A percentile compares a stretch with the other conserved stretches of the same genome.
phyloP scores from a whole-genome alignment of 37 sponge, comb jelly and placozoan species.

The Beroe ovata region DNA sequence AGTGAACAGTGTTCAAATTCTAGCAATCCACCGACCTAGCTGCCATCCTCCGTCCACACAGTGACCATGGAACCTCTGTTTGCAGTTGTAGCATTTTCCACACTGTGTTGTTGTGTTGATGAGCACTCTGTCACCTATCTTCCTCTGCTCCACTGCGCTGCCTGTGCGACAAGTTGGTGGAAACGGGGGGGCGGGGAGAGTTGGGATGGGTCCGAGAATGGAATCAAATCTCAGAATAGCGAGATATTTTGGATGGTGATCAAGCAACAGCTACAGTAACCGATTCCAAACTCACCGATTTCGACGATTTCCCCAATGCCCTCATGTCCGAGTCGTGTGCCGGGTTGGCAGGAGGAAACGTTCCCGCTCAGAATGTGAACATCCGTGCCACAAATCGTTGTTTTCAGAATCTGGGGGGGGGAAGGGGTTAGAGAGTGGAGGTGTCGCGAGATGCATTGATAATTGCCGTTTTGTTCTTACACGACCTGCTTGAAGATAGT shows the following conservation, averaged over 20 bases:
- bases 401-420: neutral
- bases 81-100: slow-evolving; percentile 11
- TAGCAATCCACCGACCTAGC: neutral
- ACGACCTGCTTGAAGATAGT: too few relatives aligned
- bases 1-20: neutral
- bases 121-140: neutral
- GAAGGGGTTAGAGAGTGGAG: neutral
- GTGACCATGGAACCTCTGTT: slow-evolving; percentile 5
- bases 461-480: too few relatives aligned
- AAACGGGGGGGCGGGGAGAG: too few relatives aligned
- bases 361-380: slow-evolving; percentile 14
- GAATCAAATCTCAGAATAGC: too few relatives aligned
- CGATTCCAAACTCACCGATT: neutral
- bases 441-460: too few relatives aligned
- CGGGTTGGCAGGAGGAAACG: slow-evolving; percentile 2
- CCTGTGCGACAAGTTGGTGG: too few relatives aligned
- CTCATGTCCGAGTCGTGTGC: slow-evolving; percentile 7
- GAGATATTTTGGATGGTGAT: too few relatives aligned
- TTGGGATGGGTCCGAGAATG: too few relatives aligned
- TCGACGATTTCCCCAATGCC: slow-evolving; percentile 8
- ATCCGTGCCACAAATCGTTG: slow-evolving; percentile 17
- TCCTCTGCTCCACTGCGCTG: neutral
- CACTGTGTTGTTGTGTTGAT: slow-evolving; percentile 8
- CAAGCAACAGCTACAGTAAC: too few relatives aligned
- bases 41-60: slow-evolving; percentile 20